Base-by-base conservation (phyloP, 2,113 vertebrate genomes). In the Motacilla alba region DNA sequence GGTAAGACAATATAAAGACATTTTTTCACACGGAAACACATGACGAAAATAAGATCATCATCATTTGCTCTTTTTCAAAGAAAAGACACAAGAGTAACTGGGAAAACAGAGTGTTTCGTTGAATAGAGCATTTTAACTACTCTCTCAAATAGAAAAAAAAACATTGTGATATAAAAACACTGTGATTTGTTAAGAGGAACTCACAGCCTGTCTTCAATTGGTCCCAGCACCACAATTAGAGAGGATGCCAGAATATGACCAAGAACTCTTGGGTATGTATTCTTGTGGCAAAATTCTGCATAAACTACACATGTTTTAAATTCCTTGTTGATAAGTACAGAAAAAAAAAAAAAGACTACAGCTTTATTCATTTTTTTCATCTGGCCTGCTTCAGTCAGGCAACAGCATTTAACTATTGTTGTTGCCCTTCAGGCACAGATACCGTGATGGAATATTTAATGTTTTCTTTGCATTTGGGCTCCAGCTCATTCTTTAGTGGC, bases 1-100 rank as follows among this genome's bases (percentile, higher is more conserved):
- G 98, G 97, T 84, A 85, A 94, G 87, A 92, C 77, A 97, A 79
- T 6, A 85, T 39, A 44, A 86, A 82, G 83, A 94, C 14, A 91
- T 37, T 92, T 83, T 80, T 85, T 82, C 39, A 95, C 60, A 89
- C 3, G 2, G 74, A 89, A 82, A 82, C 16, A 56, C 27, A 55
- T 5, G 5, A 87, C 13, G 3, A 82, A 93, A 95, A 43, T n/a
- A 39, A 46, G 47, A 59, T 59, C 15, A 13, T 62, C 26, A 59
- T 44, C 3, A 16, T 73, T 52, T 83, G 46, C 41, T 77, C 46
- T 80, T 74, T 80, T 52, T 41, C 28, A 89, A 69, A 80, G 23
- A 62, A 35, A 56, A 59, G n/a, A 35, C 7, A 27, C 7, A 27
- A 62, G 8, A 60, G 14, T n/a, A 78, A 60, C 4, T 49, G 33